These are phyloP conservation scores for Willisornis vidua DNA, from an alignment of 2,113 vertebrate genomes.

Conservation along the genomic window DNA sequence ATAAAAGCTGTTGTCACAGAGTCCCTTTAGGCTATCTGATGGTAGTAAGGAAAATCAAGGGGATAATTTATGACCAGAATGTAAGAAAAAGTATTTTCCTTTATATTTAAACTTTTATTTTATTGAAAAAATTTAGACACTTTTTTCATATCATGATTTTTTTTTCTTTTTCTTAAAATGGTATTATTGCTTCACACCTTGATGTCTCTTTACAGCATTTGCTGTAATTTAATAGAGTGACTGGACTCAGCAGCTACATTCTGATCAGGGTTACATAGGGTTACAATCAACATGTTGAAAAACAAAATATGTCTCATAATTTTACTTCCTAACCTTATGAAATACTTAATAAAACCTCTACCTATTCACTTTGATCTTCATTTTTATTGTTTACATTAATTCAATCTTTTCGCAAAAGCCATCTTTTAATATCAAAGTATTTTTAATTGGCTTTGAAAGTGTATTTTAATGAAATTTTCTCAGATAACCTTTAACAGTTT, in stretches of 20 bases:
- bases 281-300: neutral
- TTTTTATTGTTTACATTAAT: conserved; percentile 37
- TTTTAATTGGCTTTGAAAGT: conserved; percentile 52
- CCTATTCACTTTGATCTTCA: neutral
- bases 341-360: neutral
- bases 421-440: neutral
- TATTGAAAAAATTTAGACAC: neutral
- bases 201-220: neutral
- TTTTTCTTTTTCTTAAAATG: neutral
- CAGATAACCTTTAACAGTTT: conserved; percentile 65
- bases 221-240: neutral
- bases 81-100: neutral
- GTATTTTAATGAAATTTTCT: conserved; percentile 58
- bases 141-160: neutral
- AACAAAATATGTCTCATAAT: neutral
- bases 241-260: neutral
- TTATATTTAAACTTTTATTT: neutral
- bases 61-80: neutral
- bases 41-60: neutral
- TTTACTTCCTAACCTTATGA: neutral
- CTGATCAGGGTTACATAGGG: neutral
- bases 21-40: neutral
- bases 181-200: neutral
- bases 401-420: conserved; percentile 18
- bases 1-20: neutral